phyloP scores from a whole-genome alignment of 2,888 invertebrate species.

The Stramonita haemastoma region DNA sequence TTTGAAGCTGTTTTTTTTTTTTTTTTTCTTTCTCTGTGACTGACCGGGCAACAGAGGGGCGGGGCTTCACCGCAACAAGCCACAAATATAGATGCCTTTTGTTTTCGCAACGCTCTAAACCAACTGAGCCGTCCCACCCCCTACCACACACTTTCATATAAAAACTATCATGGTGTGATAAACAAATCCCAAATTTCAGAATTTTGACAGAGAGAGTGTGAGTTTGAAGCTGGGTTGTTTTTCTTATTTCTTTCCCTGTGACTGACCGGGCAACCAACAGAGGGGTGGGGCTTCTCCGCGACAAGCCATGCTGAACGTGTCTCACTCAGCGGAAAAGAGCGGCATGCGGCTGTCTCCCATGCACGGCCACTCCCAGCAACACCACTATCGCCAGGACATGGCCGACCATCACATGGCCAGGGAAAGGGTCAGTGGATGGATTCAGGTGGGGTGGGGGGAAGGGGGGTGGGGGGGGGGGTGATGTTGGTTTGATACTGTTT shows the following conservation, averaged over 20 bases:
- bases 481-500: not conserved
- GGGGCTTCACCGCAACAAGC: slow-evolving; percentile 54
- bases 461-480: not conserved
- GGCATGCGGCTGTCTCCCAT: slow-evolving; percentile 39
- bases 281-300: slow-evolving; percentile 53
- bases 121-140: too few relatives aligned
- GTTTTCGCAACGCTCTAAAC: too few relatives aligned
- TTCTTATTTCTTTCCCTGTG: too few relatives aligned
- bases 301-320: slow-evolving; percentile 44
- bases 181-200: too few relatives aligned
- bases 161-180: too few relatives aligned
- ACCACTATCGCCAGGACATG: slow-evolving; percentile 33
- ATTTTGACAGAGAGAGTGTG: too few relatives aligned
- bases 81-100: too few relatives aligned
- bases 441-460: not conserved
- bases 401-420: slow-evolving; percentile 41
- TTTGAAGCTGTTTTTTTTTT: too few relatives aligned
- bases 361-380: slow-evolving; percentile 28
- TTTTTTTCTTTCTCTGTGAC: too few relatives aligned
- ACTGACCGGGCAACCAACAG: slow-evolving; percentile 49
- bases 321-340: slow-evolving; percentile 22
- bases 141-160: too few relatives aligned
- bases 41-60: slow-evolving; percentile 50
- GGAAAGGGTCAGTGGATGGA: not conserved
- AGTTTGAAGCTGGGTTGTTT: too few relatives aligned